Conservation (phyloP, 2,797 vertebrate species). For the Botia kubotai region DNA sequence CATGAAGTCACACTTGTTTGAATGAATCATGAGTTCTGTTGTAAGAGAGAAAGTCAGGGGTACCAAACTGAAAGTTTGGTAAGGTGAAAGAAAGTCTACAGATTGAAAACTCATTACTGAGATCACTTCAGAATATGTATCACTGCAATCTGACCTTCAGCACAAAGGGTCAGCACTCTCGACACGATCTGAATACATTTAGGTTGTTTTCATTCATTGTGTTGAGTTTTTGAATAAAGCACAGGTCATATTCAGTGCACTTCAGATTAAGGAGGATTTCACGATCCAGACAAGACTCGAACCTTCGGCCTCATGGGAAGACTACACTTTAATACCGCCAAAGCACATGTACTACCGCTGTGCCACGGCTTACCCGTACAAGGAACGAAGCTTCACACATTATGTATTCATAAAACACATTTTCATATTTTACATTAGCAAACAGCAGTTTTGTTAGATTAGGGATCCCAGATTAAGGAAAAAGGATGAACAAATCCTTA, state of each 20-base stretch:
- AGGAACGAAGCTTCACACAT: not conserved
- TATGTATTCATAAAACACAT: not conserved
- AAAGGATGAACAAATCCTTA: slow-evolving; percentile 7
- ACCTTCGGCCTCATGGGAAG: not conserved
- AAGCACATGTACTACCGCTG: not conserved
- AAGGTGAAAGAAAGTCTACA: slow-evolving; percentile 22
- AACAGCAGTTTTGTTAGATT: not conserved
- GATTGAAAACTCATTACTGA: slow-evolving; percentile 47
- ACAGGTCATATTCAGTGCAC: not conserved
- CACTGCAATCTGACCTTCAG: slow-evolving; percentile 25
- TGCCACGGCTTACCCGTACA: not conserved
- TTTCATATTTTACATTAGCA: slow-evolving; percentile 4
- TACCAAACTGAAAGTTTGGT: not conserved
- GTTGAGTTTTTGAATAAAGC: not conserved
- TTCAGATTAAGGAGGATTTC: not conserved
- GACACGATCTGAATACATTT: slow-evolving; percentile 6
- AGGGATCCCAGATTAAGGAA: not conserved
- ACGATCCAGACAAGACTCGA: not conserved
- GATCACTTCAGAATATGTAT: slow-evolving; percentile 36
- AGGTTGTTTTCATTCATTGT: not conserved
- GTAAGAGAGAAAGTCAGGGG: not conserved
- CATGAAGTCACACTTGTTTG: slow-evolving; percentile 46
- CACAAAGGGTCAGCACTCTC: not conserved
- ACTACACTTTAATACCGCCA: not conserved
- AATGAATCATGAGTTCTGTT: slow-evolving; percentile 47